Conservation (phyloP, 2,797 vertebrate species). For the Xenops minutus region DNA sequence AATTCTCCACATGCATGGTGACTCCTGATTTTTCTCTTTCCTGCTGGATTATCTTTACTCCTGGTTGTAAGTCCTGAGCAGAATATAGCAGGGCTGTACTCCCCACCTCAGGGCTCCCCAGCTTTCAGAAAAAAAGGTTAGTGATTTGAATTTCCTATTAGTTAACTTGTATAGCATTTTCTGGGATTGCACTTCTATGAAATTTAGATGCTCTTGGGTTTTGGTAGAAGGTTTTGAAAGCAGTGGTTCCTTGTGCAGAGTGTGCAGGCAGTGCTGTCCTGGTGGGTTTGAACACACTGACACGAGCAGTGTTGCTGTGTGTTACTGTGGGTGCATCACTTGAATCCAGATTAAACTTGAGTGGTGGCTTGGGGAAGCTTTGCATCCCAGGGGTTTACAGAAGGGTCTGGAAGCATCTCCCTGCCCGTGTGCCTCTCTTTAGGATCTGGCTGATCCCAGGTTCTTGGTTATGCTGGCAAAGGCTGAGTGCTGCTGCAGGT, state of each 20-base stretch:
- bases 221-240: background rate
- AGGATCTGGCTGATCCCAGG: background rate
- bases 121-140: background rate
- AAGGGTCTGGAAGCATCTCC: background rate
- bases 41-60: background rate
- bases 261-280: background rate
- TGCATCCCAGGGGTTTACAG: background rate
- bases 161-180: background rate
- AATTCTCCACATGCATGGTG: background rate
- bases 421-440: accelerated
- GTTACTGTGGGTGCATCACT: accelerated
- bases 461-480: accelerated
- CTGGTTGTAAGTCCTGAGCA: background rate
- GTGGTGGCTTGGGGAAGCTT: background rate
- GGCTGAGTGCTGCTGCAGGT: background rate
- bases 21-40: background rate
- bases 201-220: background rate
- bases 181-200: background rate
- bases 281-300: accelerated
- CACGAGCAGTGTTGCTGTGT: accelerated
- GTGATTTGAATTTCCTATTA: background rate
- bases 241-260: background rate
- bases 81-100: background rate
- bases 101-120: background rate
- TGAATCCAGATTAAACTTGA: background rate